Conservation (phyloP, 2,888 invertebrate genomes). For the Listrodromus nycthemerus region DNA sequence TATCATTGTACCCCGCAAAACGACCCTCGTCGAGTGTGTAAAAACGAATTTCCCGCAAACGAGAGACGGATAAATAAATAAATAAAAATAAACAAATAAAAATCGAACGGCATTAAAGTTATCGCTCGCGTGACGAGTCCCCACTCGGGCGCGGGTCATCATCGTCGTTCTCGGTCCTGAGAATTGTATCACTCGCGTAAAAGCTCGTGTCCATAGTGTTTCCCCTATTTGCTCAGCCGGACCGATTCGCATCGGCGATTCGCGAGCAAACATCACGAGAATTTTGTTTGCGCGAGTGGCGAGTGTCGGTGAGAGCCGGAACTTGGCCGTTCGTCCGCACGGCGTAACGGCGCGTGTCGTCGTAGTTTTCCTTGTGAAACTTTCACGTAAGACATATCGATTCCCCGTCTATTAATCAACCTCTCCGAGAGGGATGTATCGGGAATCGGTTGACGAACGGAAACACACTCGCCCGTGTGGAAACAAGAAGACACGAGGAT, state of each 20-base stretch:
- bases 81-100: not conserved
- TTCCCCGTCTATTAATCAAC: constrained; percentile 8
- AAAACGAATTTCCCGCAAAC: constrained; percentile 1
- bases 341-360: not conserved
- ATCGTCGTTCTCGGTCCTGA: not conserved
- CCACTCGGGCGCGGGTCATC: constrained; percentile 4
- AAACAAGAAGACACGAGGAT: not conserved
- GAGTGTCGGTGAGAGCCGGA: constrained; percentile 19
- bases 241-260: constrained; percentile 56
- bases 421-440: not conserved
- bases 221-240: constrained; percentile 59
- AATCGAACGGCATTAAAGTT: not conserved
- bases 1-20: not conserved
- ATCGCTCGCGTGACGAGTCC: not conserved
- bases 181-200: constrained; percentile 27
- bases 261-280: constrained; percentile 55
- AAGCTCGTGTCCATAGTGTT: constrained; percentile 38
- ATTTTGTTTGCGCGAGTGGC: constrained; percentile 60
- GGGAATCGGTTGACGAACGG: no score
- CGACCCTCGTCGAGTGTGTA: constrained; percentile 1
- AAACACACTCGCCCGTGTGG: not conserved
- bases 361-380: constrained; percentile 27
- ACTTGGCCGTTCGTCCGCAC: not conserved
- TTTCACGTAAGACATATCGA: constrained; percentile 24
- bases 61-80: not conserved